A percentile compares a stretch with the other conserved stretches of the same genome.
Conservation (phyloP, 2,113 vertebrate genomes). For the Xenopus tropicalis region DNA sequence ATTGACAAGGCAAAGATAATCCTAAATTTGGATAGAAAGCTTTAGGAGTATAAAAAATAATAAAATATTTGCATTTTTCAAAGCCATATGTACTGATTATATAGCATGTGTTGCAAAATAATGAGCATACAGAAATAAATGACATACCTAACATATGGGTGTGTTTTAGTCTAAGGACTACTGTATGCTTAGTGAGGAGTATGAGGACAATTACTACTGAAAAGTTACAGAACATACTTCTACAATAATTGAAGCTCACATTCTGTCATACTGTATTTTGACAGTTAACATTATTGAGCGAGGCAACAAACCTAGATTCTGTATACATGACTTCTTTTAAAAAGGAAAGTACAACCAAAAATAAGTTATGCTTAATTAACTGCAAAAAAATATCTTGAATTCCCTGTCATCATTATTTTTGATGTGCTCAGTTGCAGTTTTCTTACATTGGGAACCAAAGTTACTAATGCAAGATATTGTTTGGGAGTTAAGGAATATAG, state of each 20-base stretch:
- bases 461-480: no score
- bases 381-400: not conserved
- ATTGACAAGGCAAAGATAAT: no score
- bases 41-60: no score
- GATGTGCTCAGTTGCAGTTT: not conserved
- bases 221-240: not conserved
- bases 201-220: not conserved
- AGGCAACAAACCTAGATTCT: not conserved
- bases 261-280: slow-evolving; percentile 1
- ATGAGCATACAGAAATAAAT: not conserved
- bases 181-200: not conserved
- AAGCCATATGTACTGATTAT: not conserved
- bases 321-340: not conserved
- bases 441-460: not conserved
- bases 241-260: slow-evolving; percentile 1
- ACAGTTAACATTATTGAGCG: not conserved
- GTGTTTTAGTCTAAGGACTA: not conserved
- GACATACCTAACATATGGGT: not conserved
- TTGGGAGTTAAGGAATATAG: no score
- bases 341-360: not conserved
- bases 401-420: not conserved
- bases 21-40: no score
- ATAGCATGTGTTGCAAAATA: not conserved
- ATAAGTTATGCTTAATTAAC: slow-evolving; percentile 1
- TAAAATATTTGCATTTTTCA: no score